These are phyloP conservation scores for Argyra leucocephala DNA, from an alignment of 2,888 invertebrate species.

Conservation along the genomic window DNA sequence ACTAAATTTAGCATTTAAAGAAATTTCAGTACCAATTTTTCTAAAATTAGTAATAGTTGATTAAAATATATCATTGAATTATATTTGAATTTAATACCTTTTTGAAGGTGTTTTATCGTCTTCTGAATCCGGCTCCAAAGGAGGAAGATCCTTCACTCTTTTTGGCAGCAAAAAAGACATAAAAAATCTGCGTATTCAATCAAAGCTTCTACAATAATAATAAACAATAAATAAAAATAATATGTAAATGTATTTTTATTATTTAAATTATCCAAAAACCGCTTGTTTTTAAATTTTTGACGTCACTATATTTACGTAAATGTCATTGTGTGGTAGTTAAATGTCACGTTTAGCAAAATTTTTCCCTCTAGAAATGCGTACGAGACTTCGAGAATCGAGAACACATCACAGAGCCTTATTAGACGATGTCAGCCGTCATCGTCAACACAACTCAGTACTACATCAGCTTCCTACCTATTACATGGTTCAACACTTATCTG, in stretches of 20 bases:
- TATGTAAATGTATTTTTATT: no score
- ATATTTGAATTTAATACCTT: background rate
- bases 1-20: background rate
- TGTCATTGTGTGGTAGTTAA: no score
- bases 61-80: background rate
- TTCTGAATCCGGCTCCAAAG: slow-evolving; percentile 37
- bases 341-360: no score
- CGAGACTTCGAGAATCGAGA: no score
- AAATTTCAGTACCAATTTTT: slow-evolving; percentile 9
- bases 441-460: no score
- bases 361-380: no score
- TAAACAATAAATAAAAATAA: background rate
- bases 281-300: background rate
- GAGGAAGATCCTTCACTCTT: slow-evolving; percentile 37
- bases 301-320: no score
- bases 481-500: no score
- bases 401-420: no score
- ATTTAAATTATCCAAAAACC: background rate
- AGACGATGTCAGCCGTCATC: no score
- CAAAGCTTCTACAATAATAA: background rate
- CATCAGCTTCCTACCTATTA: no score
- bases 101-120: slow-evolving; percentile 35
- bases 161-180: slow-evolving; percentile 30
- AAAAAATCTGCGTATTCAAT: background rate
- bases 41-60: slow-evolving; percentile 14